phyloP scores from a whole-genome alignment of 2,888 invertebrate genomes.

The Strigamia crassipes region DNA sequence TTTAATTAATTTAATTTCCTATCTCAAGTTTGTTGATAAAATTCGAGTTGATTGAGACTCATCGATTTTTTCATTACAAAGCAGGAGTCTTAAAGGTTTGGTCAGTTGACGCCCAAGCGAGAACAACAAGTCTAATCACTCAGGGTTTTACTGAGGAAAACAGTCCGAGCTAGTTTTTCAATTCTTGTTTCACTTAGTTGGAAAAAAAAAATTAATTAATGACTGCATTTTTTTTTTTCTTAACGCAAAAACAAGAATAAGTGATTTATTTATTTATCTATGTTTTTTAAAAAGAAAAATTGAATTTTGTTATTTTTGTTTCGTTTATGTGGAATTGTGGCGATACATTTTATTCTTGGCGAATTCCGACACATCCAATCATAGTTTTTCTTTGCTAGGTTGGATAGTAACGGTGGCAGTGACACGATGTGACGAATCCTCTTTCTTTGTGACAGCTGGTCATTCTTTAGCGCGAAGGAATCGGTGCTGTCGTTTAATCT shows the following conservation, averaged over 20 bases:
- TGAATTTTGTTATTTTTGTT: neutral
- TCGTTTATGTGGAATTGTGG: neutral
- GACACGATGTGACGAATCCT: constrained; percentile 16
- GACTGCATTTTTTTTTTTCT: neutral
- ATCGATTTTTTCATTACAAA: constrained; percentile 32
- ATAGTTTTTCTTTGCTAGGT: neutral
- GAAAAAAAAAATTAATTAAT: neutral
- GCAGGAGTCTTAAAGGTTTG: constrained; percentile 23
- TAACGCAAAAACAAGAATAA: neutral
- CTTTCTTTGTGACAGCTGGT: constrained; percentile 16
- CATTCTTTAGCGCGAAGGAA: neutral
- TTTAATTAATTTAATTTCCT: neutral
- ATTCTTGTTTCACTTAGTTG: neutral
- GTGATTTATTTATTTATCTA: neutral
- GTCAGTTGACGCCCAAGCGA: neutral
- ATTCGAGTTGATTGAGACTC: constrained; percentile 6
- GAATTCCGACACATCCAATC: neutral
- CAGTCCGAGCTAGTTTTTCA: neutral
- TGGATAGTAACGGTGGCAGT: neutral
- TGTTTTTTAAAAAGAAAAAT: neutral
- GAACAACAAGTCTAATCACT: constrained; percentile 33
- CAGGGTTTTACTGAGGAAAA: neutral
- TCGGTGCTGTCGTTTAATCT: neutral
- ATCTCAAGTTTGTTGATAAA: neutral
- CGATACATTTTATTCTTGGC: neutral